Evolutionary conservation across 2,797 vertebrate species (phyloP).

Genomic region (Tenualosa thibaudeaui): DNA sequence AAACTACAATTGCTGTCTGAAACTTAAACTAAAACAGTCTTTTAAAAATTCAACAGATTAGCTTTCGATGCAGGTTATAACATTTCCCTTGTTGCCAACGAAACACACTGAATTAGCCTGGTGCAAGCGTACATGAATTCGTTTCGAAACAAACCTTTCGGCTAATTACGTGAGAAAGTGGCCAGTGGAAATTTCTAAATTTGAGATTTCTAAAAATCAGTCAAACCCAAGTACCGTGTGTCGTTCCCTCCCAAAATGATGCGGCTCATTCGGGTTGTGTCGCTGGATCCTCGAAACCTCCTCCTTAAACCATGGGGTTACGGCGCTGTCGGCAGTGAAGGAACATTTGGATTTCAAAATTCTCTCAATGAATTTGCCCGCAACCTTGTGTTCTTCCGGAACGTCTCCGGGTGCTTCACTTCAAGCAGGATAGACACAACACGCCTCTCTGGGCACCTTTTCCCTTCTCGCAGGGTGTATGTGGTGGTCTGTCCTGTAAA

Average conservation of each 20-base stretch:
- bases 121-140: conserved; percentile 43
- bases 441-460: conserved; percentile 46
- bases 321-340: conserved; percentile 59
- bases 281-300: conserved; percentile 64
- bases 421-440: conserved; percentile 58
- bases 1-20: conserved; percentile 45
- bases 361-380: conserved; percentile 10
- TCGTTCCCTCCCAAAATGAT: conserved; percentile 76
- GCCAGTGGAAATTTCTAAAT: conserved; percentile 56
- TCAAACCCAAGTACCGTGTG: conserved; percentile 54
- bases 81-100: conserved; percentile 40
- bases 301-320: conserved; percentile 66
- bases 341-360: conserved; percentile 31
- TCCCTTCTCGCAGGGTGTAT: conserved; percentile 49
- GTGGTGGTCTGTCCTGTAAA: conserved; percentile 69
- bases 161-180: conserved; percentile 21
- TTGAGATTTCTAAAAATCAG: conserved; percentile 60
- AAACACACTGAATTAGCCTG: conserved; percentile 19
- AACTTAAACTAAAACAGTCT: conserved; percentile 54
- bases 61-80: conserved; percentile 57
- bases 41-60: conserved; percentile 67
- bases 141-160: conserved; percentile 51
- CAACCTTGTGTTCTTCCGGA: conserved; percentile 25
- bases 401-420: conserved; percentile 54
- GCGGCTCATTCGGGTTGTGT: conserved; percentile 70